Evolutionary conservation across 2,113 vertebrate species (phyloP).

Genomic region (Gymnogyps californianus): DNA sequence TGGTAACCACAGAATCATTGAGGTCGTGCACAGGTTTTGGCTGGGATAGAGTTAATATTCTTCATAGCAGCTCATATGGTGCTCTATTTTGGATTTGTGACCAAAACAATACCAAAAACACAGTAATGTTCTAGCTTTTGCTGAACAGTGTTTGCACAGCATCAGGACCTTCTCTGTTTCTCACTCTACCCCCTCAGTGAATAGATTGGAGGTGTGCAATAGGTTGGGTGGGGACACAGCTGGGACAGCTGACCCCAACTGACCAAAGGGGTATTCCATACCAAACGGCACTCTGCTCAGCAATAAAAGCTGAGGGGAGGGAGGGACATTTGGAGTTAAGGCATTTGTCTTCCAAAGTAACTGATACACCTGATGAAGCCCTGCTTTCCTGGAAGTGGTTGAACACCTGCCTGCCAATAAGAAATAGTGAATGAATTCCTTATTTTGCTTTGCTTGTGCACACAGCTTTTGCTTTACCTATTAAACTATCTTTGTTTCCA

Average conservation of each 20-base stretch:
- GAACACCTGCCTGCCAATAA: neutral
- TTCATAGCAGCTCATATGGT: neutral
- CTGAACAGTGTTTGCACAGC: neutral
- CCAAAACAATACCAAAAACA: neutral
- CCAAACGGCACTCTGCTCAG: neutral
- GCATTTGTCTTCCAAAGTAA: neutral
- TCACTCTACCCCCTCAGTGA: neutral
- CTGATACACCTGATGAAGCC: neutral
- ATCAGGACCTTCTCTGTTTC: neutral
- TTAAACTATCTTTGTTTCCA: neutral
- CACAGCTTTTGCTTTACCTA: neutral
- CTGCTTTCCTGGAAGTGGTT: neutral
- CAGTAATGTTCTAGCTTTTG: neutral
- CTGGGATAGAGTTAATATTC: neutral
- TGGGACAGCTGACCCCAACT: neutral
- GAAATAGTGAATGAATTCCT: neutral
- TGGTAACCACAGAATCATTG: neutral
- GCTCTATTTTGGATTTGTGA: neutral
- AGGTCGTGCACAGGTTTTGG: neutral
- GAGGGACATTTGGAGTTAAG: neutral
- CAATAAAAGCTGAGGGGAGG: neutral
- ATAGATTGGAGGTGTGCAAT: neutral
- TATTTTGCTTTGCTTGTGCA: neutral
- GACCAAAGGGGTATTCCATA: neutral
- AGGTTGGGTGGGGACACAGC: too few relatives aligned